Percentiles rank a stretch among this genome's conserved stretches.
These are phyloP conservation scores for Tipula helvola DNA, from an alignment of 2,888 invertebrate genomes.

Conservation along the genomic window DNA sequence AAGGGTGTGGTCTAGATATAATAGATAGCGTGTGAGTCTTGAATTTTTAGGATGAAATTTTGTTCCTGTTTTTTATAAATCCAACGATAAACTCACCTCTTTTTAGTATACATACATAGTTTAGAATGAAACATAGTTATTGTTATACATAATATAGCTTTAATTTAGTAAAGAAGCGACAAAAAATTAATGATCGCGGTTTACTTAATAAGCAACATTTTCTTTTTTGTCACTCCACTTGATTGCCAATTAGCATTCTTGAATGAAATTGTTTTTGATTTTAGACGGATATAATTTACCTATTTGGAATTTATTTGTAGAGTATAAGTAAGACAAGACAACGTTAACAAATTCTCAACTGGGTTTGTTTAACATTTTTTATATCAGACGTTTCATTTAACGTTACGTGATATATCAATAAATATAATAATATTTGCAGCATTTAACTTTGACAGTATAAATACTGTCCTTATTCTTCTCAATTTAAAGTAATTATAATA, in stretches of 20 bases:
- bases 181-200: not conserved
- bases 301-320: too few relatives aligned
- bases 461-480: not conserved
- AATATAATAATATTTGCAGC: too few relatives aligned
- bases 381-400: too few relatives aligned
- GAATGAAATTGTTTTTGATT: not conserved
- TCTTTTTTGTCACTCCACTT: not conserved
- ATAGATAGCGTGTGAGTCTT: not conserved
- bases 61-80: not conserved
- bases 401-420: too few relatives aligned
- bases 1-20: not conserved
- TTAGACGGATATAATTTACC: not conserved
- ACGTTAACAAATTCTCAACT: not conserved
- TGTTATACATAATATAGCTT: not conserved
- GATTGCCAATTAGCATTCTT: not conserved
- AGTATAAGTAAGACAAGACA: too few relatives aligned
- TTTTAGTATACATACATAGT: not conserved
- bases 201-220: not conserved
- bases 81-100: not conserved
- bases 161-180: not conserved
- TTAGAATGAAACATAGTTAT: not conserved
- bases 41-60: not conserved
- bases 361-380: not conserved
- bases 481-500: not conserved
- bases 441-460: not conserved